Base-by-base conservation (phyloP, 2,113 vertebrate species). In the Leptobrachium ailaonicum region DNA sequence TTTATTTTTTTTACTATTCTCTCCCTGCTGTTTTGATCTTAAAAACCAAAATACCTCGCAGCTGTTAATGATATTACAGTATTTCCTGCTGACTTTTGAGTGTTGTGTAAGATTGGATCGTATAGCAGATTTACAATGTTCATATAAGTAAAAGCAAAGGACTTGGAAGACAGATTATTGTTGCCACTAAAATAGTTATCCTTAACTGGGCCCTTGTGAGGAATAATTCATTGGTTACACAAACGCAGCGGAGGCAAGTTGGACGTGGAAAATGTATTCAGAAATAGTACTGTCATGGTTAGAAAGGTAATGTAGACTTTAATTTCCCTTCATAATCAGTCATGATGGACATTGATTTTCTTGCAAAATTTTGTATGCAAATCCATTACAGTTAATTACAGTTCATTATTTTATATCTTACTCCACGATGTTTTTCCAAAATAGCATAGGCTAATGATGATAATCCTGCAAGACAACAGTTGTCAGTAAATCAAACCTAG, bases 41-140 rank as follows among this genome's bases (percentile, higher is more conserved):
- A 60, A 78, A 73, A 41, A 50, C 53, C 60, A 73, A 54, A 41
- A 50, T 40, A 66, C 44, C 40, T 67, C 66, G 47, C 45, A 42
- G 50, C n/a, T 43, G 47, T 63, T 80, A 73, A 80, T 66, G 50
- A 80, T 80, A 45, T 80, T 67, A 58, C 71, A 4, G 71, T 20
- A 66, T 64, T 11, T 62, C 77, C 77, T 73, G 71, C 77, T 80
- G 77, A 80, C 58, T 73, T 62, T 4, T 1, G 1, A 40, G 60
- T 67, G 40, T 79, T 73, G 66, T 63, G 47, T 32, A 9, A 63
- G 2, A 10, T 42, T 62, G 60, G 40, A 70, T 77, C 70, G 54
- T 77, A 77, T 45, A 77, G 76, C 60, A 20, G 13, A 69, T 77
- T 77, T 77, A 70, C 76, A 71, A 20, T 77, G 67, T 63, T 60